Evolutionary conservation across 1,140 invertebrate species (phyloP), one percentile per base, ranked within the genome.

Genomic region (Euglossa dilemma): DNA sequence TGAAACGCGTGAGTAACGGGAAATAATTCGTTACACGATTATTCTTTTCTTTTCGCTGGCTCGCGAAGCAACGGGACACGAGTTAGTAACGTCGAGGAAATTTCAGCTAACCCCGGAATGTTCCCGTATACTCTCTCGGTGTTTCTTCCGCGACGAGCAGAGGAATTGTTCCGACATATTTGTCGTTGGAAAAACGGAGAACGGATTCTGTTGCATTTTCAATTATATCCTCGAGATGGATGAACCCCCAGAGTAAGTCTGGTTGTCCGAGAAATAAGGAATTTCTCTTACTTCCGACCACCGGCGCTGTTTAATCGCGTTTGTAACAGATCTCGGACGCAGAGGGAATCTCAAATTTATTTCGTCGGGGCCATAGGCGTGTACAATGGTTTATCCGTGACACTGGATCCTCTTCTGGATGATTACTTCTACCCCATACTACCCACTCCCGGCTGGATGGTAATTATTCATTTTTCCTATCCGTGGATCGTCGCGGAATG

Each of bases 201-300:
- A 94, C 18, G 95, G 95, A 43, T 95, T 93, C 83, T 96, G 95
- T 87, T 96, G 95, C 77, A 91, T 93, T 5, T 96, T 96, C 84
- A 96, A 96, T 89, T 95, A 95, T 69, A 47, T 87, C 9, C 77
- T 84, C 4, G 83, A 87, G 71, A 9, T 36, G 0, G 86, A 90
- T 23, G 87, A 92, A 52, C 47, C 84, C 20, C 36, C n/a, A 1
- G 36, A 23, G 89, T 91, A 66, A 87, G 79, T 82, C 23, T 36
- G 0, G 0, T 36, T 36, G 36, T 36, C 36, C 36, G 36, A 47
- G 16, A 56, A 36, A 71, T 11, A 8, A 0, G 9, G 23, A 8
- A 12, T n/a, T 20, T 45, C 5, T 36, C 14, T n/a, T 5, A 0
- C 18, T n/a, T n/a, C n/a, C n/a, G 5, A 52, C 9, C n/a, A 6